Conservation (phyloP, 1,140 invertebrate species). For the Drosophila bocki region DNA sequence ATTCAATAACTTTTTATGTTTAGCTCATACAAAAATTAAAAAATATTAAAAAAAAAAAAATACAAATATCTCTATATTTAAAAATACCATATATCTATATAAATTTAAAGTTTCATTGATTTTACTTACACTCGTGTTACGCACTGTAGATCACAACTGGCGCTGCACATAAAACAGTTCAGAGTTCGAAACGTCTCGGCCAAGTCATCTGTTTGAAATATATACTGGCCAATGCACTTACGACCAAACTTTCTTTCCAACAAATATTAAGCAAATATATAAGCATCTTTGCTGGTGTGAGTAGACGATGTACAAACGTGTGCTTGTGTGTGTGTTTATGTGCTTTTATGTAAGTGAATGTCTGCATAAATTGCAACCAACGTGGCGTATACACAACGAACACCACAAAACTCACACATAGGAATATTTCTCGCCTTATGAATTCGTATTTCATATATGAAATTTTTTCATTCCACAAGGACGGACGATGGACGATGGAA, state of each 20-base stretch:
- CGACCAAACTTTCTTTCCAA: conserved; percentile 28
- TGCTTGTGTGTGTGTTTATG: conserved; percentile 24
- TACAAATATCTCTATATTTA: too few relatives aligned
- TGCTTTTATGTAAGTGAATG: conserved; percentile 53
- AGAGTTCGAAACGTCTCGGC: background rate
- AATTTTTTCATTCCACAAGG: conserved; percentile 54
- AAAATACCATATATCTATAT: too few relatives aligned
- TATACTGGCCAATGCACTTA: conserved; percentile 56
- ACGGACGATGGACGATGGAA: background rate
- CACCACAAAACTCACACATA: conserved; percentile 43
- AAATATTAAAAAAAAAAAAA: too few relatives aligned
- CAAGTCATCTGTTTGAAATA: conserved; percentile 18
- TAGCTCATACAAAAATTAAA: too few relatives aligned
- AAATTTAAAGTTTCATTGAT: background rate
- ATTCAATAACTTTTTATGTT: too few relatives aligned
- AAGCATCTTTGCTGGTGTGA: background rate
- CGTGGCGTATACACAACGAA: conserved; percentile 77
- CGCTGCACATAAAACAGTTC: conserved; percentile 6
- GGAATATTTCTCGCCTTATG: conserved; percentile 81
- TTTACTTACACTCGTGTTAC: background rate
- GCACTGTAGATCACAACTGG: conserved; percentile 1
- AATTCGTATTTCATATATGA: conserved; percentile 82
- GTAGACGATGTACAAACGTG: conserved; percentile 2
- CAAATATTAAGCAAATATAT: conserved; percentile 40
- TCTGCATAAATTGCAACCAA: conserved; percentile 78